These are phyloP conservation scores for Urocolius indicus DNA, from an alignment of 2,113 vertebrate species.

Conservation along the genomic window DNA sequence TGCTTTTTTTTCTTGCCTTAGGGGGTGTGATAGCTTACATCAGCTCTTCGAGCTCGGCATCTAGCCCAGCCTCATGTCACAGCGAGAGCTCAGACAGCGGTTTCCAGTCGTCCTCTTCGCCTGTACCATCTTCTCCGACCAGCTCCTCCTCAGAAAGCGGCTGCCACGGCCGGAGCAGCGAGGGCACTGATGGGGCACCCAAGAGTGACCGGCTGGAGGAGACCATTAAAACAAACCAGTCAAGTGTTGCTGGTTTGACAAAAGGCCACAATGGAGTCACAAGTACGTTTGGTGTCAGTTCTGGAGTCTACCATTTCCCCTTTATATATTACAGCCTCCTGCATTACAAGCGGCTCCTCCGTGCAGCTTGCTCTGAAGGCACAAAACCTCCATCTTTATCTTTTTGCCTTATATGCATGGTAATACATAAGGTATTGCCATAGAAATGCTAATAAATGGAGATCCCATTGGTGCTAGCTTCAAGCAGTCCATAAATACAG, in stretches of 20 bases:
- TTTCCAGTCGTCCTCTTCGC: constrained; percentile 85
- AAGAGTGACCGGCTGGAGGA: constrained; percentile 77
- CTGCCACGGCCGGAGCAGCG: constrained; percentile 60
- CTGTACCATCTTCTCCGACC: constrained; percentile 85
- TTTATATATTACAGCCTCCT: rapidly evolving
- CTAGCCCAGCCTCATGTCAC: constrained; percentile 90
- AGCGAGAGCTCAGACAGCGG: constrained; percentile 88
- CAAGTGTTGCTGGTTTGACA: constrained; percentile 70
- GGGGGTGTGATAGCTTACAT: constrained; percentile 97
- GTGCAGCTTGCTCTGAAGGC: not conserved
- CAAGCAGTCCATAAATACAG: not conserved
- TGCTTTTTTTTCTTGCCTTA: constrained; percentile 66
- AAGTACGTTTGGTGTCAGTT: constrained; percentile 80
- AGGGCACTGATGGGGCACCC: constrained; percentile 64
- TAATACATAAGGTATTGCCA: not conserved
- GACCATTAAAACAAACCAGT: constrained; percentile 80
- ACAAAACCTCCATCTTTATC: not conserved
- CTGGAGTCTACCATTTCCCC: not conserved
- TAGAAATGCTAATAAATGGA: not conserved
- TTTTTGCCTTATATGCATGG: not conserved
- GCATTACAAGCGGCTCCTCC: not conserved
- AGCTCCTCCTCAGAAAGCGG: constrained; percentile 77
- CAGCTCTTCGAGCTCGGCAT: constrained; percentile 91
- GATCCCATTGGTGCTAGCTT: not conserved
- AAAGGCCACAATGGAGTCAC: constrained; percentile 88